Conservation (phyloP, 2,888 invertebrate genomes). For the Maniola hyperantus region DNA sequence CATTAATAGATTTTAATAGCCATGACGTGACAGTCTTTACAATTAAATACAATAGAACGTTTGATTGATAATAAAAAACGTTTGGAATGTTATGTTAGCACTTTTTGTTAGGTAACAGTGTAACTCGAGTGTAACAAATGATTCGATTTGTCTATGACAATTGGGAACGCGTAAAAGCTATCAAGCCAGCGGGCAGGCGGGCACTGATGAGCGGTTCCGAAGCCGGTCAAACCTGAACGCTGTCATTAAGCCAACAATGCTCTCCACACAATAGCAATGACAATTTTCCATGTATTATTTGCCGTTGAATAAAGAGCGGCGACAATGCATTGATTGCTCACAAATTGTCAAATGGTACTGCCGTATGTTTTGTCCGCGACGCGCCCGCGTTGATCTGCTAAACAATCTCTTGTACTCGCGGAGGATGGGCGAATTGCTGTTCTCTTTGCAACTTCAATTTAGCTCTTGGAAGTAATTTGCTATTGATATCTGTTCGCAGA, state of each 20-base stretch:
- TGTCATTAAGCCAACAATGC: conserved; percentile 79
- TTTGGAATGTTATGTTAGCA: conserved; percentile 10
- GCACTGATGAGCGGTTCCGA: conserved; percentile 70
- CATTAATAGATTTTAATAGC: conserved; percentile 1
- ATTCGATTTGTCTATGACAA: conserved; percentile 27
- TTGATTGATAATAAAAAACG: conserved; percentile 5
- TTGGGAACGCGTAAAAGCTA: conserved; percentile 45
- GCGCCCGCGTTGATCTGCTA: conserved; percentile 72
- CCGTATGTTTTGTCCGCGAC: conserved; percentile 75
- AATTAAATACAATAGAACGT: not conserved
- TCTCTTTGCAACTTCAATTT: conserved; percentile 16
- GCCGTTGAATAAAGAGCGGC: conserved; percentile 81
- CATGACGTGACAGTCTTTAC: conserved; percentile 1
- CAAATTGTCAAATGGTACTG: conserved; percentile 82
- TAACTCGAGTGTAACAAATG: conserved; percentile 28
- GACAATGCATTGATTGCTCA: conserved; percentile 82
- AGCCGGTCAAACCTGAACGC: conserved; percentile 70
- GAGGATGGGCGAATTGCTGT: conserved; percentile 28
- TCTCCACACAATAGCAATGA: conserved; percentile 72
- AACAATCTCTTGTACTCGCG: conserved; percentile 46
- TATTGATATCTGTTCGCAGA: not conserved
- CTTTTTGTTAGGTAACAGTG: conserved; percentile 19
- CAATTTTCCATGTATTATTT: conserved; percentile 82
- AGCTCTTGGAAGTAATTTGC: conserved; percentile 4
- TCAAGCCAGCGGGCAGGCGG: conserved; percentile 56